These are phyloP conservation scores for Pachycephus smyrnensis DNA, from an alignment of 2,888 invertebrate genomes.

Conservation along the genomic window DNA sequence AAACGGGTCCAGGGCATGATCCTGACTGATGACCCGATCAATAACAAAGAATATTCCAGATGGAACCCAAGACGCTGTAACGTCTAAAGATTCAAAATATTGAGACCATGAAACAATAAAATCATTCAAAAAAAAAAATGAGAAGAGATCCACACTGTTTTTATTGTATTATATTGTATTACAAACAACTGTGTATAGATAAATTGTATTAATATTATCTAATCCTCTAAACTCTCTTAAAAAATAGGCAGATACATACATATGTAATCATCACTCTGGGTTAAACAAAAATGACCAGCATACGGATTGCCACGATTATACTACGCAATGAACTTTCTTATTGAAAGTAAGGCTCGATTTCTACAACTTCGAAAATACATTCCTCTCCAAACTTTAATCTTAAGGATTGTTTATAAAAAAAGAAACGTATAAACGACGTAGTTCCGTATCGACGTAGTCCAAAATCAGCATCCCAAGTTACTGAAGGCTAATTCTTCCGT, in stretches of 20 bases:
- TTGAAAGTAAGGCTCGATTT: background rate
- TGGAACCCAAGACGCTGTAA: background rate
- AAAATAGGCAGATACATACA: background rate
- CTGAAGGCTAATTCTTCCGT: too few relatives aligned
- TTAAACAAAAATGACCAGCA: background rate
- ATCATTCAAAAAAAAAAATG: background rate
- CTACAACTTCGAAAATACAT: background rate
- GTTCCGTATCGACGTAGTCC: background rate
- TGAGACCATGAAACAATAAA: background rate
- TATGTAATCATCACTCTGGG: background rate
- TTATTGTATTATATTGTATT: too few relatives aligned
- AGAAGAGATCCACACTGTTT: too few relatives aligned
- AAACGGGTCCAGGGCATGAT: background rate
- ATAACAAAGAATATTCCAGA: background rate
- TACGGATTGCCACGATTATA: background rate
- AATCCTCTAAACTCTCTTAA: background rate
- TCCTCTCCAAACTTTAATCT: background rate
- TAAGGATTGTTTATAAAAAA: background rate
- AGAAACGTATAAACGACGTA: background rate
- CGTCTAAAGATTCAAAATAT: background rate
- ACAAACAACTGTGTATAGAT: too few relatives aligned
- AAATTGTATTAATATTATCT: too few relatives aligned
- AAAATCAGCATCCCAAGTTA: background rate
- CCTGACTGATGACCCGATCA: background rate
- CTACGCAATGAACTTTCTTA: background rate